Percentiles rank a stretch among this genome's conserved stretches.
Conservation (phyloP, 2,888 invertebrate genomes). For the Drosophila colorata region DNA sequence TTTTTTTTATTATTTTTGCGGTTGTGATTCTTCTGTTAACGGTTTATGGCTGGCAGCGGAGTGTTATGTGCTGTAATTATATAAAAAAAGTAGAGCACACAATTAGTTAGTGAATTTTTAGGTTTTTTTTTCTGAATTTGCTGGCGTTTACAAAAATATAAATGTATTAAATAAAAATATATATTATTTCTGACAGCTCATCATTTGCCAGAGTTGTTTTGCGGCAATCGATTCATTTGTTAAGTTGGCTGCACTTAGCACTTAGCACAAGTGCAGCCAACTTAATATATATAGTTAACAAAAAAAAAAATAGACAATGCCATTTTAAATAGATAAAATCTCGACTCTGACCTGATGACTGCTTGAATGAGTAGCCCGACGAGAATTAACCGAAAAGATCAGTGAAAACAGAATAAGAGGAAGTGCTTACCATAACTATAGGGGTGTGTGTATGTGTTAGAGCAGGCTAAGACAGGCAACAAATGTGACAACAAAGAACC, state of each 20-base stretch:
- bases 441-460: slow-evolving; percentile 26
- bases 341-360: slow-evolving; percentile 12
- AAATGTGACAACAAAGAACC: slow-evolving; percentile 32
- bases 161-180: no score
- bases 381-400: slow-evolving; percentile 39
- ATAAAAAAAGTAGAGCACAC: slow-evolving; percentile 15
- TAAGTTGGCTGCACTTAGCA: slow-evolving; percentile 14
- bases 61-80: slow-evolving; percentile 42
- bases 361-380: slow-evolving; percentile 15
- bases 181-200: not conserved
- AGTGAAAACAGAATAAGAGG: slow-evolving; percentile 21
- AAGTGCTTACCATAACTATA: slow-evolving; percentile 19
- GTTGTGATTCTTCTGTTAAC: slow-evolving; percentile 9
- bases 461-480: slow-evolving; percentile 11
- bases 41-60: slow-evolving; percentile 21
- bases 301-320: not conserved
- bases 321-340: slow-evolving; percentile 10
- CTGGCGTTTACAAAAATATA: not conserved
- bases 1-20: not conserved
- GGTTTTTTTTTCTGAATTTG: slow-evolving; percentile 2
- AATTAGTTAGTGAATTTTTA: slow-evolving; percentile 3
- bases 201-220: not conserved
- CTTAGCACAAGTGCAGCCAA: not conserved
- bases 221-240: slow-evolving; percentile 7
- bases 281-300: not conserved